Conservation (phyloP, 2,888 invertebrate genomes). For the Dermolepida albohirtum region DNA sequence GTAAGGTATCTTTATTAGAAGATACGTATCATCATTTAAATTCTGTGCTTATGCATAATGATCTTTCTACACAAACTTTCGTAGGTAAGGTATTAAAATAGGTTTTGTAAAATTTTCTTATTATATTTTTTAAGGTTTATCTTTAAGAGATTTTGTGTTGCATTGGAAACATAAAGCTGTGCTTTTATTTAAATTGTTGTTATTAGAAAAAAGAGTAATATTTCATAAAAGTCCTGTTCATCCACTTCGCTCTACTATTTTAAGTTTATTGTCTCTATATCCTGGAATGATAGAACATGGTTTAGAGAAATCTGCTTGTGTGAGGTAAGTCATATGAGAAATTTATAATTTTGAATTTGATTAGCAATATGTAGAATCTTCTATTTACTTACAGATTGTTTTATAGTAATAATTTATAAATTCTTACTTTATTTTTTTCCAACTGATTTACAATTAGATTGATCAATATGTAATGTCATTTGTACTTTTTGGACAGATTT, state of each 20-base stretch:
- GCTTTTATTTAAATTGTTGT: constrained; percentile 89
- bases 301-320: constrained; percentile 84
- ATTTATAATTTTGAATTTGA: background rate
- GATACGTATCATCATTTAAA: constrained; percentile 94
- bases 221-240: constrained; percentile 95
- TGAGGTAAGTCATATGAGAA: constrained; percentile 68
- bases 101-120: constrained; percentile 10
- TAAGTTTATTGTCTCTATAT: constrained; percentile 90
- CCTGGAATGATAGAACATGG: constrained; percentile 91
- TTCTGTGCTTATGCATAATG: constrained; percentile 77
- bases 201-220: constrained; percentile 89
- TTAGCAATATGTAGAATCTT: background rate
- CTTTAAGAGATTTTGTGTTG: constrained; percentile 82
- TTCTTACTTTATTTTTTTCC: too few species aligned
- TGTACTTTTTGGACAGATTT: too few species aligned
- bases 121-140: constrained; percentile 74
- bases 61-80: constrained; percentile 74
- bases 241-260: constrained; percentile 84
- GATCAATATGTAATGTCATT: too few species aligned
- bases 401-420: too few species aligned
- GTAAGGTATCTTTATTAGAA: constrained; percentile 86
- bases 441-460: too few species aligned
- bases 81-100: constrained; percentile 68
- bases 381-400: too few species aligned
- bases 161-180: constrained; percentile 93